These are phyloP conservation scores for Sialis lutaria DNA, from an alignment of 2,888 invertebrate genomes.

Conservation along the genomic window DNA sequence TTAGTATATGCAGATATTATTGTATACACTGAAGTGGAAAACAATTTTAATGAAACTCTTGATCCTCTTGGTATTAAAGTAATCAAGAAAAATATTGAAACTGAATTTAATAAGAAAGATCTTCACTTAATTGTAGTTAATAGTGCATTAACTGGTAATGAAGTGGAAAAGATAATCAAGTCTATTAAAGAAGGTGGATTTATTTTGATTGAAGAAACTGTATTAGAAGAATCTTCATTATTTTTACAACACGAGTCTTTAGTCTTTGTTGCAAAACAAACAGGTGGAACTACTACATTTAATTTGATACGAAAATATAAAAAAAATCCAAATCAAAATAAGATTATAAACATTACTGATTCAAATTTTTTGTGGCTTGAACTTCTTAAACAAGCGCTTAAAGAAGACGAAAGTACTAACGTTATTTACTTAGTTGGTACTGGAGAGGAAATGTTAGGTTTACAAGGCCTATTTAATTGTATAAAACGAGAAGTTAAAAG, in stretches of 20 bases:
- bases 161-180: neutral
- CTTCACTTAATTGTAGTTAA: no score
- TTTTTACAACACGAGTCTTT: slow-evolving; percentile 15
- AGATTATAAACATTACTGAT: slow-evolving; percentile 48
- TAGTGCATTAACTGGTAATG: slow-evolving; percentile 11
- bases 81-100: slow-evolving; percentile 38
- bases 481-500: slow-evolving; percentile 51
- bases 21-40: slow-evolving; percentile 27
- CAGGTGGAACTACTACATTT: slow-evolving; percentile 42
- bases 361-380: slow-evolving; percentile 68
- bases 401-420: slow-evolving; percentile 36
- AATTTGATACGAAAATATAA: slow-evolving; percentile 44
- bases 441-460: slow-evolving; percentile 49
- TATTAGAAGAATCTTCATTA: slow-evolving; percentile 10
- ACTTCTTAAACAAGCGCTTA: slow-evolving; percentile 54
- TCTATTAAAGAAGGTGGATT: slow-evolving; percentile 21
- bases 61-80: slow-evolving; percentile 32
- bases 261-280: slow-evolving; percentile 40
- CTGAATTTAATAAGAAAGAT: slow-evolving; percentile 12
- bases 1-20: slow-evolving; percentile 47
- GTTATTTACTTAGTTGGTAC: slow-evolving; percentile 20
- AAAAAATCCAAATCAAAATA: slow-evolving; percentile 19
- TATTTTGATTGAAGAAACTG: slow-evolving; percentile 17
- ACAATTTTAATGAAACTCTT: slow-evolving; percentile 23
- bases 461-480: slow-evolving; percentile 74